These are phyloP conservation scores for Perccottus glenii DNA, from an alignment of 2,113 vertebrate species.

Conservation along the genomic window DNA sequence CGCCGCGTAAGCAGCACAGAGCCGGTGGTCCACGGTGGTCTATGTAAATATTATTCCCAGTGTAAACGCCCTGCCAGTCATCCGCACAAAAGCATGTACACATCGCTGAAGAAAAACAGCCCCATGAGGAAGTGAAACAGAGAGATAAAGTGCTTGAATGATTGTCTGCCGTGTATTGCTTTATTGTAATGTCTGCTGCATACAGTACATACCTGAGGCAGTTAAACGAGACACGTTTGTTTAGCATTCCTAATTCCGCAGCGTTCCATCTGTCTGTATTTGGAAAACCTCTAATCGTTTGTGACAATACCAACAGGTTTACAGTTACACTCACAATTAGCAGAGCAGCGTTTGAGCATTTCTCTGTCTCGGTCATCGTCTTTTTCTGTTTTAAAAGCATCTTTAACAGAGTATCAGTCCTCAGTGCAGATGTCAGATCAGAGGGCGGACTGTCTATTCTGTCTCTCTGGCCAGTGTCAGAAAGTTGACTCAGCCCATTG, in stretches of 20 bases:
- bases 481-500: too few relatives aligned
- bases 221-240: neutral
- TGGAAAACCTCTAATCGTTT: conserved; percentile 6
- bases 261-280: conserved; percentile 4
- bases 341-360: conserved; percentile 24
- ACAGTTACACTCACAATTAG: conserved; percentile 29
- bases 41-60: conserved; percentile 69
- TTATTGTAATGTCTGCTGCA: neutral
- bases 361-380: conserved; percentile 11
- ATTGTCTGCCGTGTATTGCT: neutral
- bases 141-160: conserved; percentile 16
- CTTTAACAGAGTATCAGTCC: too few relatives aligned
- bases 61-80: conserved; percentile 48
- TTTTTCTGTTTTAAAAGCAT: too few relatives aligned
- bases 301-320: conserved; percentile 19
- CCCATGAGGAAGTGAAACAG: conserved; percentile 8
- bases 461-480: too few relatives aligned
- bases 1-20: conserved; percentile 50
- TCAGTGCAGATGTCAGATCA: too few relatives aligned
- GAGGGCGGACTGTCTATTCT: too few relatives aligned
- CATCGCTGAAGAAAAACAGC: neutral
- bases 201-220: neutral
- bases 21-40: conserved; percentile 61
- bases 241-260: neutral
- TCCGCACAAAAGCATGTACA: conserved; percentile 31